Base-by-base conservation (phyloP, 2,888 invertebrate species). In the Tribolium freemani region DNA sequence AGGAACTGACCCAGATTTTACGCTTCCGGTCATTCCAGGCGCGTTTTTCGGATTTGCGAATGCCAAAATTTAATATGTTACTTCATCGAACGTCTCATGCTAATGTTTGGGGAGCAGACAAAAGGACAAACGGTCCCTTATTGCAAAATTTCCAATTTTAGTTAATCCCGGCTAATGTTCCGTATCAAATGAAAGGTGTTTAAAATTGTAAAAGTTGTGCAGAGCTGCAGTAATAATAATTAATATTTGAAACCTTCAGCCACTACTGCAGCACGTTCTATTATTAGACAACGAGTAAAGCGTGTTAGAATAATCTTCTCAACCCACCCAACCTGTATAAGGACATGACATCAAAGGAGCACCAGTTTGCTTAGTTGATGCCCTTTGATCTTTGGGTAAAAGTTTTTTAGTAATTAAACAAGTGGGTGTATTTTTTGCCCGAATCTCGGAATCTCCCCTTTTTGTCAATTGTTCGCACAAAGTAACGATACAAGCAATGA, bases 1-100 rank as follows among this genome's bases (percentile, higher is more conserved):
- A 79, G 81, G 82, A 83, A 80, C 81, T 78, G 78, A 76, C 78
- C 77, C 77, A 80, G 80, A 81, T 80, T 79, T 78, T 75, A 78
- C 70, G 70, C 57, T 79, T 80, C 78, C 78, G 78, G 78, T 64
- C 75, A 76, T 75, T 78, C 67, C 38, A 38, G n/a, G 38, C 38
- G 38, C 38, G n/a, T 58, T 58, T 9, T 20, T 21, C 16, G 46
- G 20, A 58, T 58, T 58, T 45, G 3, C 5, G 44, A 45, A 21
- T 58, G 20, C 46, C 30, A 61, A 61, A 61, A 61, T 50, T 46
- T 48, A 46, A 61, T n/a, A 48, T 61, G 61, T 46, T 61, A 30
- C 50, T 63, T 10, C 46, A 21, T 26, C 45, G 48, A 58, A 58
- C 58, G 58, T 58, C 58, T 20, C 16, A 9, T 44, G 44, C 57